A percentile compares a stretch with the other conserved stretches of the same genome.
These are phyloP conservation scores for Caenorhabditis sulstoni DNA, from an alignment of 2,888 invertebrate species.

Conservation along the genomic window DNA sequence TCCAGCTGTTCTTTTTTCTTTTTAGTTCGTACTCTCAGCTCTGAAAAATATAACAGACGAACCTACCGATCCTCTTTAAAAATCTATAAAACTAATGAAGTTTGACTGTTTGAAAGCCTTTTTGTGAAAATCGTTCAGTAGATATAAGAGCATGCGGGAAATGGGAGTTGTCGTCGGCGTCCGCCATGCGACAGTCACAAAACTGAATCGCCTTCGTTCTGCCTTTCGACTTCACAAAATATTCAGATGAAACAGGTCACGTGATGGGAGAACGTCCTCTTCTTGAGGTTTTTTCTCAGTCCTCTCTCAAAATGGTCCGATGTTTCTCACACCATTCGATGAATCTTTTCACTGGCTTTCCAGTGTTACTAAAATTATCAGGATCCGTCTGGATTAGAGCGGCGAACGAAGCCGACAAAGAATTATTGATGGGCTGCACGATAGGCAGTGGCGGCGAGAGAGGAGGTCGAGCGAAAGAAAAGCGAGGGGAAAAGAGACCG, in stretches of 20 bases:
- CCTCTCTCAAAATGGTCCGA: constrained; percentile 20
- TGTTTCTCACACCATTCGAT: constrained; percentile 16
- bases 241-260: constrained; percentile 34
- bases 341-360: constrained; percentile 22
- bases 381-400: constrained; percentile 16
- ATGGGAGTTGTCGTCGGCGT: constrained; percentile 9
- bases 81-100: too few species aligned
- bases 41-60: constrained; percentile 16
- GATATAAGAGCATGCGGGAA: neutral
- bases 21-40: constrained; percentile 3
- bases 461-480: constrained; percentile 44
- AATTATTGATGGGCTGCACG: constrained; percentile 65
- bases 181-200: constrained; percentile 23
- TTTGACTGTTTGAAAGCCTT: too few species aligned
- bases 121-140: too few species aligned
- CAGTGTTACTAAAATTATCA: constrained; percentile 20
- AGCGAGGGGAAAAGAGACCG: constrained; percentile 31
- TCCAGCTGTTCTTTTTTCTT: neutral
- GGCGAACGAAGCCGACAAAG: constrained; percentile 47
- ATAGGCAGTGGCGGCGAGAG: constrained; percentile 22
- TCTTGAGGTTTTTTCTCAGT: constrained; percentile 14
- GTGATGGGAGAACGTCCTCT: constrained; percentile 15
- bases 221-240: constrained; percentile 26
- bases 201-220: constrained; percentile 31
- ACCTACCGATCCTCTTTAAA: neutral